A percentile compares a stretch with the other conserved stretches of the same genome.
These are phyloP conservation scores for Merluccius polli DNA, from an alignment of 2,797 vertebrate genomes.

Conservation along the genomic window DNA sequence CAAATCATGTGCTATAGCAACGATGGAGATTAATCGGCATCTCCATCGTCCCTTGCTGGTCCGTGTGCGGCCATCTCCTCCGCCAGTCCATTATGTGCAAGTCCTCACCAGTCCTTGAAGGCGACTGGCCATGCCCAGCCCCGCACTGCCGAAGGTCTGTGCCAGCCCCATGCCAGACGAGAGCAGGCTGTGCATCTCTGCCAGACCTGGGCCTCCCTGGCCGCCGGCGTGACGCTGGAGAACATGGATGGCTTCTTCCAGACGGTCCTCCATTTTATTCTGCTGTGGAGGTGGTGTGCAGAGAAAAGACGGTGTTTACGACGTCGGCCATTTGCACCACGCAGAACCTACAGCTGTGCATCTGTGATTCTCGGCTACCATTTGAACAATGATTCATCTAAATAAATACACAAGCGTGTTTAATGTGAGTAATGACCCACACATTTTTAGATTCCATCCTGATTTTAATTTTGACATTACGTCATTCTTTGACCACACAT, in stretches of 20 bases:
- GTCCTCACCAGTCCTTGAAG: conserved; percentile 79
- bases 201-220: conserved; percentile 65
- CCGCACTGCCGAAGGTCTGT: conserved; percentile 72
- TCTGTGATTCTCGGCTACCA: not conserved
- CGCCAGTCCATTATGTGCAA: not conserved
- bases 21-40: not conserved
- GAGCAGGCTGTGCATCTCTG: conserved; percentile 84
- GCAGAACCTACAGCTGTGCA: not conserved
- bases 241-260: conserved; percentile 95
- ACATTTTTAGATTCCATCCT: not conserved
- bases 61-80: not conserved
- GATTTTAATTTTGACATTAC: too few relatives aligned
- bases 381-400: not conserved
- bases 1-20: not conserved
- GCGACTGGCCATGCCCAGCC: conserved; percentile 76
- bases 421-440: not conserved
- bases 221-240: conserved; percentile 89
- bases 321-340: not conserved
- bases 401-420: not conserved
- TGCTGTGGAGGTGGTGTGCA: conserved; percentile 52
- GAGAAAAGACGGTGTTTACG: not conserved
- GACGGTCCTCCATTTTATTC: conserved; percentile 91
- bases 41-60: not conserved
- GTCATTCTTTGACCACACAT: not conserved
- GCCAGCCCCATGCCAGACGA: conserved; percentile 73